Base-by-base conservation (phyloP, 2,888 invertebrate genomes). In the Apodemia zela region DNA sequence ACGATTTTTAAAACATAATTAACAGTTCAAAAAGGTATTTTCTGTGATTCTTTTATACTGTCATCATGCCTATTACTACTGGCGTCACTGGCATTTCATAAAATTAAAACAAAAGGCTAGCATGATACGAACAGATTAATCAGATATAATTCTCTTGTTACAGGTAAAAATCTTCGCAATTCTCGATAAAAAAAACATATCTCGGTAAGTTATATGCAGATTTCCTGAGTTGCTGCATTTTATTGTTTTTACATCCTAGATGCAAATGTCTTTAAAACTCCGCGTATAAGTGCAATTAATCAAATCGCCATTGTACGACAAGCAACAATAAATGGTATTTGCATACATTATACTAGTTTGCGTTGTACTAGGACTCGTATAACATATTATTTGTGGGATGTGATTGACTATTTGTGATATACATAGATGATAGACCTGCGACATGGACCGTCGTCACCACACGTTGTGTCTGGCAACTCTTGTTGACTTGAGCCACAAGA, bases 241-340 rank as follows among this genome's bases (percentile, higher is more conserved):
- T 54, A 25, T 21, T 21, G 21, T 21, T 18, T 11, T 6, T 11
- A 54, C 0, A 21, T 18, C 25, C 21, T 25, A 25, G 21, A 54
- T 54, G 51, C 51, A 54, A 54, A 54, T 25, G 18, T 6, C 15
- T 25, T 18, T 54, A 54, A 54, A 54, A 15, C 15, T 29, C n/a
- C 2, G 15, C 5, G 7, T 15, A 5, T 17, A 45, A 45, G n/a
- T 45, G 45, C 45, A 45, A 45, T 45, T 45, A 45, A 45, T 45
- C 45, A 45, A 54, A 54, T 54, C 5, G 15, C 15, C 25, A 25
- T 54, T 25, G 54, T 54, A 25, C 10, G 25, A 15, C 3, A 15
- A 25, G 21, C 54, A 29, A 57, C 57, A 57, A 57, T 57, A 57
- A 25, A 8, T 25, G 15, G 29, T 6, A 57, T 25, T 57, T 57